Evolutionary conservation across 2,888 invertebrate species (phyloP).

Genomic region (Carcina quercana): DNA sequence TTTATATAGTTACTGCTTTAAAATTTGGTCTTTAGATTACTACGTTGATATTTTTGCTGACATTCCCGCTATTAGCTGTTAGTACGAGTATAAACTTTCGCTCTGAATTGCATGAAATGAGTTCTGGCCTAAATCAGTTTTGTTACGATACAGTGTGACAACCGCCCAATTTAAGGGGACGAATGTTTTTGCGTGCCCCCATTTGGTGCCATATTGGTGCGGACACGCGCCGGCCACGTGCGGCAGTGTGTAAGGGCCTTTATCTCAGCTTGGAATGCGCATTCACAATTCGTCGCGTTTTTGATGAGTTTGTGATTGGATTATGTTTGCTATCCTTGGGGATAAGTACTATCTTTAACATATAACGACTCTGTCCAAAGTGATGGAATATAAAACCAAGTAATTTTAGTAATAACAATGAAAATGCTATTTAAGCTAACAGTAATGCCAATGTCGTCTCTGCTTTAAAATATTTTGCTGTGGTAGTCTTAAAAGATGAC

Average conservation of each 20-base stretch:
- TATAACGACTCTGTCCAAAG: too few species aligned
- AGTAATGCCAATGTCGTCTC: too few species aligned
- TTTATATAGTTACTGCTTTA: too few species aligned
- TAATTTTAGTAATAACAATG: too few species aligned
- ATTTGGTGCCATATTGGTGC: conserved; percentile 39
- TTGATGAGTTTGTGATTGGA: conserved; percentile 56
- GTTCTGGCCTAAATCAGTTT: neutral
- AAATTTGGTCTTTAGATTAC: too few species aligned
- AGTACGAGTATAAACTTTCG: neutral
- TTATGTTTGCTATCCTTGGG: conserved; percentile 27
- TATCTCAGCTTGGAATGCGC: conserved; percentile 61
- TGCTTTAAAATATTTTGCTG: too few species aligned
- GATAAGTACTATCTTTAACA: too few species aligned
- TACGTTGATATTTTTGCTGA: too few species aligned
- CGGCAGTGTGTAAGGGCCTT: conserved; percentile 35
- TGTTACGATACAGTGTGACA: conserved; percentile 34
- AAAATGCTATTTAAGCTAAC: too few species aligned
- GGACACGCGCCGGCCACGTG: conserved; percentile 64
- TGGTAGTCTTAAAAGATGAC: too few species aligned
- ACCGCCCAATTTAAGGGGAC: conserved; percentile 29
- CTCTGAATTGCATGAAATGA: conserved; percentile 1
- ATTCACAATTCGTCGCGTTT: conserved; percentile 56
- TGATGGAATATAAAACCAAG: too few species aligned
- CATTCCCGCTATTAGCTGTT: too few species aligned
- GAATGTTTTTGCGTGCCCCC: conserved; percentile 46